Evolutionary conservation across 2,797 vertebrate species (phyloP).

Genomic region (Neosilurus hyrtlii): DNA sequence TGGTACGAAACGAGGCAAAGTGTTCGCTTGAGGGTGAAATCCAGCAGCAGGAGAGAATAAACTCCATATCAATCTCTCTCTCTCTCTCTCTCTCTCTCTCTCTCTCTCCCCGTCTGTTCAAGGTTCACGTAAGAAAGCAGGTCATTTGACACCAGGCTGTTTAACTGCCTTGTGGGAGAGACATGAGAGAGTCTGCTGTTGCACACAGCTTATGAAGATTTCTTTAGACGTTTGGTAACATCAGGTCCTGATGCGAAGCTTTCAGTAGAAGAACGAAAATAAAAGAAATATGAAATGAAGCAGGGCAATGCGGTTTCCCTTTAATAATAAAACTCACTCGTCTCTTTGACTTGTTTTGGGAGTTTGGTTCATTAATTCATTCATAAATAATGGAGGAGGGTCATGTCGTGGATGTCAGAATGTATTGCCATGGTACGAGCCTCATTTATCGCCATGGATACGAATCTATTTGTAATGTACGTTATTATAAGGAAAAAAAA

Average conservation of each 20-base stretch:
- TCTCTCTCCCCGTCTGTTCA: background rate
- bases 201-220: background rate
- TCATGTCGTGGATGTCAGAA: background rate
- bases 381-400: background rate
- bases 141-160: conserved; percentile 21
- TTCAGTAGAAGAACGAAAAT: background rate
- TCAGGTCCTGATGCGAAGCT: background rate
- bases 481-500: too few relatives aligned
- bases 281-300: background rate
- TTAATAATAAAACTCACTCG: background rate
- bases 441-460: background rate
- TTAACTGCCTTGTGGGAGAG: background rate
- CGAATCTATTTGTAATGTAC: background rate
- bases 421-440: background rate
- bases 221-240: background rate
- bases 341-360: background rate
- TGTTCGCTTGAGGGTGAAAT: conserved; percentile 27
- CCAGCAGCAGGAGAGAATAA: conserved; percentile 20
- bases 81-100: background rate
- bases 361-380: background rate
- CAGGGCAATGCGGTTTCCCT: background rate
- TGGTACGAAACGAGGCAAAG: conserved; percentile 16
- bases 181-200: background rate
- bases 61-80: conserved; percentile 6
- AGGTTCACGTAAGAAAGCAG: conserved; percentile 19